A percentile compares a stretch with the other conserved stretches of the same genome.
Conservation (phyloP, 2,888 invertebrate genomes). For the Eurytoma californica region DNA sequence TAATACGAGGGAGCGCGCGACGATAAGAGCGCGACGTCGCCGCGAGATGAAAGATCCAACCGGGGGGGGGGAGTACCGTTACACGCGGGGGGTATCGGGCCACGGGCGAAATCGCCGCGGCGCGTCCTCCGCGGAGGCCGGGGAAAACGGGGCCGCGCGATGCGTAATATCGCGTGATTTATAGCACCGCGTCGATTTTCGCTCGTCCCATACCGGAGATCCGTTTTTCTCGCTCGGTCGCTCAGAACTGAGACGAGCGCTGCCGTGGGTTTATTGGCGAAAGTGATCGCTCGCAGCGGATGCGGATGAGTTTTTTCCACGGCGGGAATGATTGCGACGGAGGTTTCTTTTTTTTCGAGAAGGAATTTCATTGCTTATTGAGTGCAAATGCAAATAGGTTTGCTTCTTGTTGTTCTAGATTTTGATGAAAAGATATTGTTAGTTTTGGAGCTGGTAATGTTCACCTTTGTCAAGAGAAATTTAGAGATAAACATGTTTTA, state of each 20-base stretch:
- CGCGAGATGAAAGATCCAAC: neutral
- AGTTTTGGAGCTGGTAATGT: no score
- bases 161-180: conserved; percentile 35
- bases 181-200: conserved; percentile 15
- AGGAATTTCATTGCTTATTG: no score
- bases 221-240: neutral
- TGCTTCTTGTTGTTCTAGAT: no score
- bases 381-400: no score
- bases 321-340: no score
- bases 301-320: no score
- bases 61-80: neutral
- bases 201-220: neutral
- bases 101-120: neutral
- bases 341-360: neutral
- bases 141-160: conserved; percentile 45
- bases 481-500: no score
- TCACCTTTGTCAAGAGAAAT: no score
- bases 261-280: conserved; percentile 27
- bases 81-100: neutral
- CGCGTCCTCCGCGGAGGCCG: conserved; percentile 42
- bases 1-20: neutral
- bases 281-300: conserved; percentile 6
- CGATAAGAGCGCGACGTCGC: neutral
- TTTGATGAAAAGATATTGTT: no score
- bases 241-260: neutral